Percentiles rank a stretch among this genome's conserved stretches.
These are phyloP conservation scores for Vultur gryphus DNA, from an alignment of 2,797 vertebrate species.

Conservation along the genomic window DNA sequence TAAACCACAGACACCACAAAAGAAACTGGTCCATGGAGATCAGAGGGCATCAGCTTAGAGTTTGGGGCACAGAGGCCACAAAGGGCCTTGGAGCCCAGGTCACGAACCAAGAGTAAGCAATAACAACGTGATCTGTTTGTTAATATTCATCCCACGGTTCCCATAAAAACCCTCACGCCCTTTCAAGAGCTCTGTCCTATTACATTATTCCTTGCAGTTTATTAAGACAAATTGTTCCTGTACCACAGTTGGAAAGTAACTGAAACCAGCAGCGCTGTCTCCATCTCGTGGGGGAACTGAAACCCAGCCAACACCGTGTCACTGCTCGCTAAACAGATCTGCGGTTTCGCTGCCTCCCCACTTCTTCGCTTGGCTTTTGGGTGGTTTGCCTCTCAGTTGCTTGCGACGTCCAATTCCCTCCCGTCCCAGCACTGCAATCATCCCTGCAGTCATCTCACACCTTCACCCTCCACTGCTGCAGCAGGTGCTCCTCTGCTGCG, in stretches of 20 bases:
- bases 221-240: background rate
- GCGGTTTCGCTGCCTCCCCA: rapidly evolving
- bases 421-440: background rate
- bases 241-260: background rate
- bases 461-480: background rate
- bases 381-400: background rate
- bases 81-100: background rate
- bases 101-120: background rate
- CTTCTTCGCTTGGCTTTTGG: background rate
- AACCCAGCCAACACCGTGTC: background rate
- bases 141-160: background rate
- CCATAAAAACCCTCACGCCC: background rate
- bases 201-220: background rate
- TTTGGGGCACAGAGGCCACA: background rate
- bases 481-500: background rate
- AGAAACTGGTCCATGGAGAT: background rate
- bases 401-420: background rate
- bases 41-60: background rate
- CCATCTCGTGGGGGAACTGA: conserved; percentile 13
- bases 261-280: background rate
- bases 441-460: background rate
- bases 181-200: background rate
- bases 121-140: background rate
- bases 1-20: background rate
- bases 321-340: rapidly evolving